These are phyloP conservation scores for Lordiphosa collinella DNA, from an alignment of 1,140 invertebrate genomes.

Conservation along the genomic window DNA sequence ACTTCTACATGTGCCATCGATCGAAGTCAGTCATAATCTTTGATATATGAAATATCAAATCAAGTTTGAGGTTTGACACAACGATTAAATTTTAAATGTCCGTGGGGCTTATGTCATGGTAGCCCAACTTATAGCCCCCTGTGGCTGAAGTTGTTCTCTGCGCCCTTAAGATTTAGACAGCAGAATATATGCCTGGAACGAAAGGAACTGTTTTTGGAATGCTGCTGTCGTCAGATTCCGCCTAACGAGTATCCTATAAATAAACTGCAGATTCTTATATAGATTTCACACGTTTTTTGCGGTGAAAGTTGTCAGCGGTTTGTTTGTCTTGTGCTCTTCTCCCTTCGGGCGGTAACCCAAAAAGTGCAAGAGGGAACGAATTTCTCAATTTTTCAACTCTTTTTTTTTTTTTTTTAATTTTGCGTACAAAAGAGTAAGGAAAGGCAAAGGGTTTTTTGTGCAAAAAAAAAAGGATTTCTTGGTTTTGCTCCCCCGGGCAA, in stretches of 20 bases:
- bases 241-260: conserved; percentile 31
- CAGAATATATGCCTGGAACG: no score
- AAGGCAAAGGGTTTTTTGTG: conserved; percentile 11
- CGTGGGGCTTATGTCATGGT: no score
- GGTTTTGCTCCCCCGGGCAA: conserved; percentile 13
- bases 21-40: no score
- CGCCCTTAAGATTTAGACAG: no score
- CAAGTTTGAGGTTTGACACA: no score
- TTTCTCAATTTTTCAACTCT: conserved; percentile 71
- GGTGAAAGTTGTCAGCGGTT: conserved; percentile 59
- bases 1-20: no score
- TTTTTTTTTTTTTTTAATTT: conserved; percentile 28
- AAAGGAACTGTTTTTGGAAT: no score
- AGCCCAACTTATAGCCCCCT: no score
- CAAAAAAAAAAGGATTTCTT: conserved; percentile 23
- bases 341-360: not conserved
- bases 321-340: conserved; percentile 21
- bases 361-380: conserved; percentile 23
- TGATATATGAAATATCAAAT: no score
- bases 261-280: conserved; percentile 47
- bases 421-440: not conserved
- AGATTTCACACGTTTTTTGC: conserved; percentile 27
- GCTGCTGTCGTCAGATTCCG: conserved; percentile 25
- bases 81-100: no score
- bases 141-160: no score